Percentiles rank a stretch among this genome's conserved stretches.
Evolutionary conservation across 1,140 invertebrate genomes (phyloP).

Genomic region (Plodia interpunctella): DNA sequence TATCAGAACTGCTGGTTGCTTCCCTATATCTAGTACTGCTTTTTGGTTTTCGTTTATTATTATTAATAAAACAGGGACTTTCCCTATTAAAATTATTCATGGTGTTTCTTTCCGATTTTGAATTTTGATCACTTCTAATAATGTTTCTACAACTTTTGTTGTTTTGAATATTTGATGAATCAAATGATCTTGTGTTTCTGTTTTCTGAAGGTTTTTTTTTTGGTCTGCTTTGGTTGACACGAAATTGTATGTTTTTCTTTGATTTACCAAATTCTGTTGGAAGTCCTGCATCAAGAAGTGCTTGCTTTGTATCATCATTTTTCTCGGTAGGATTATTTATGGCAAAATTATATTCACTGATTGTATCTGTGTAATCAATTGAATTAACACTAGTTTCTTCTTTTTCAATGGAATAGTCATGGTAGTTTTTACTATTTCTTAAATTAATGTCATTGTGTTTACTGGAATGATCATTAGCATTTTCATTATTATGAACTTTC

Average conservation of each 20-base stretch:
- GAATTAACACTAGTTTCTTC: no score
- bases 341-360: no score
- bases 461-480: no score
- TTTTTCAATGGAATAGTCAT: no score
- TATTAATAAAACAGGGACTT: not conserved
- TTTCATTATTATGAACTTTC: no score
- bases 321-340: no score
- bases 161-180: not conserved
- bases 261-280: not conserved
- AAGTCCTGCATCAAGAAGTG: not conserved
- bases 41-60: constrained; percentile 2
- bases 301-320: not conserved
- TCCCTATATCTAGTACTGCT: not conserved
- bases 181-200: no score
- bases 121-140: not conserved
- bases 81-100: not conserved
- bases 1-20: not conserved
- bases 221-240: not conserved
- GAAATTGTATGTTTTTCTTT: not conserved
- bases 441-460: no score
- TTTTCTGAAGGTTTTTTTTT: not conserved
- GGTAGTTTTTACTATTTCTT: no score
- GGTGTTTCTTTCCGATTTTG: not conserved
- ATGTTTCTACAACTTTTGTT: not conserved
- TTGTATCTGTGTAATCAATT: no score